Conservation (phyloP, 2,797 vertebrate genomes). For the Argya squamiceps region DNA sequence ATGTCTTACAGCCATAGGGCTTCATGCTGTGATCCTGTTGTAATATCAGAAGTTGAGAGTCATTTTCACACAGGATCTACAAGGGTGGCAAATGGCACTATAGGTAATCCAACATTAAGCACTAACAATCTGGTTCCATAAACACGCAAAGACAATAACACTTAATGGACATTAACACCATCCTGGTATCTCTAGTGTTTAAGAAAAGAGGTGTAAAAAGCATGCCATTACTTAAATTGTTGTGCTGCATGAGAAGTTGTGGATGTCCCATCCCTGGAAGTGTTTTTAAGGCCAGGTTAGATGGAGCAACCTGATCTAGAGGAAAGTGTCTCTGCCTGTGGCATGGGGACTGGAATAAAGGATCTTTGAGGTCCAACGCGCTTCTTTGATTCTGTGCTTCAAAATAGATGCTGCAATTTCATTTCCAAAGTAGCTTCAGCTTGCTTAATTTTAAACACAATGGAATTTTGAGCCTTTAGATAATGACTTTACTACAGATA, state of each 20-base stretch:
- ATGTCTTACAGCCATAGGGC: not conserved
- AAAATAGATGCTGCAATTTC: not conserved
- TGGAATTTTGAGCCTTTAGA: not conserved
- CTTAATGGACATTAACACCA: not conserved
- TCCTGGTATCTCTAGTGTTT: not conserved
- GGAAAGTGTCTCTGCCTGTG: accelerated
- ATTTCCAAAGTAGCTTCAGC: not conserved
- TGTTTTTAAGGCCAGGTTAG: not conserved
- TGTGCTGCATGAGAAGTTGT: not conserved
- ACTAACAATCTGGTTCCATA: not conserved
- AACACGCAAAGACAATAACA: not conserved
- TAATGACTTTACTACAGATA: not conserved
- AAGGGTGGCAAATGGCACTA: not conserved
- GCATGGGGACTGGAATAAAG: not conserved
- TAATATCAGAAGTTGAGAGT: not conserved
- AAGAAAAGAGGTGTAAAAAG: not conserved
- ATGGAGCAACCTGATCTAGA: not conserved
- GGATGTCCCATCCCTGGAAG: not conserved
- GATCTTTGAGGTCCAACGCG: not conserved
- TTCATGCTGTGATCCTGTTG: not conserved
- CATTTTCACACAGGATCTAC: not conserved
- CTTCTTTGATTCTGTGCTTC: not conserved
- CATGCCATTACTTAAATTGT: not conserved
- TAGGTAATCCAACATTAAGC: not conserved
- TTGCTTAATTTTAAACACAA: not conserved